Base-by-base conservation (phyloP, 2,888 invertebrate species). In the Chaetogeoica ovagalla region DNA sequence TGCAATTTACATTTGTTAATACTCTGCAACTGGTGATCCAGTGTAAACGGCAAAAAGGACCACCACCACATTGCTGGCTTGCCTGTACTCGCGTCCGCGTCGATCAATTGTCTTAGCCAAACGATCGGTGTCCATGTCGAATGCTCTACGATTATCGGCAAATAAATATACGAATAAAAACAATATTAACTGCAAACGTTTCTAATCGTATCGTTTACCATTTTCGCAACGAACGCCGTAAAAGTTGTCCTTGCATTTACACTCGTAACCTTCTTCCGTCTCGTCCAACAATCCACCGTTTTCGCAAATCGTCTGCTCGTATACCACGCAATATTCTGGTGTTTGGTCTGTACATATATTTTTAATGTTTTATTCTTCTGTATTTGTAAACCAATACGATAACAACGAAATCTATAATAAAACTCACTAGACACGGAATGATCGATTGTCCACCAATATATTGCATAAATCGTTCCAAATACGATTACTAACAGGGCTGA, bases 51-150 rank as follows among this genome's bases (percentile, higher is more conserved):
- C 2, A 52, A 8, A 13, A 73, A 1, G 0, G 30, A 37, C 73
- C 73, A 63, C 73, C 73, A 73, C 73, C 73, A 62, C n/a, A 15
- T 73, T 1, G 0, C 7, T 0, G 68, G 68, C 6, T 19, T 11
- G 17, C 23, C 48, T 0, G 0, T 0, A 1, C 1, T 1, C 21
- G 43, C 6, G 13, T 62, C 7, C 11, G 2, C 7, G 11, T 48
- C 52, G 0, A 23, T 7, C 15, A 68, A 17, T 0, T 52, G 15
- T 8, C 1, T 19, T 9, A 70, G 0, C 70, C 37, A 57, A 6
- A 1, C 0, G 0, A 8, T 7, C 6, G 19, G 17, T 8, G 9
- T 21, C n/a, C n/a, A 43, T 6, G 6, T 13, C 9, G 30, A 30
- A 30, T 0, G 23, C 9, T n/a, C 15, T 37, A 43, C 0, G 2